Conservation (phyloP, 2,797 vertebrate genomes). For the Valencia hispanica region DNA sequence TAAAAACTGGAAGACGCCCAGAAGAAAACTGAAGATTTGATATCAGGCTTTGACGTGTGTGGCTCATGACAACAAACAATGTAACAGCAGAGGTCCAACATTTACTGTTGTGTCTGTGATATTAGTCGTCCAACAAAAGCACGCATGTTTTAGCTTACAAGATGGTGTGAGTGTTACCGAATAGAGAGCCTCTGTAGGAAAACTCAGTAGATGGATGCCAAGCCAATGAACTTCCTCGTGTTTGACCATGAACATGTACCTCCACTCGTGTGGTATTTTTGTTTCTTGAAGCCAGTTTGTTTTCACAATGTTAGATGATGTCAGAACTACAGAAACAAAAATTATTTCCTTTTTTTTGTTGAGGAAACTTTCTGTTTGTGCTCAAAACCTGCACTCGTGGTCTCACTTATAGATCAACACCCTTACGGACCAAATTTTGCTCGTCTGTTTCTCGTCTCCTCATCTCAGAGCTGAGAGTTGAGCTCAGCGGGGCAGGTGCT, state of each 20-base stretch:
- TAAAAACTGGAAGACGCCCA: constrained; percentile 45
- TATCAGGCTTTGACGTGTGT: constrained; percentile 42
- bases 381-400: constrained; percentile 33
- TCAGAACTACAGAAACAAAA: constrained; percentile 32
- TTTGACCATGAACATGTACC: constrained; percentile 38
- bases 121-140: constrained; percentile 63
- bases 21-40: constrained; percentile 50
- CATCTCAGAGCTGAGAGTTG: constrained; percentile 45
- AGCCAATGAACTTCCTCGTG: constrained; percentile 24
- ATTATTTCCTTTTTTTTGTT: constrained; percentile 18
- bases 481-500: constrained; percentile 60
- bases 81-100: constrained; percentile 39
- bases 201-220: constrained; percentile 39
- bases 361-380: constrained; percentile 30
- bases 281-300: constrained; percentile 27
- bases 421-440: constrained; percentile 16
- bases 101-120: constrained; percentile 56
- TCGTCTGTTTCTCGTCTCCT: constrained; percentile 58
- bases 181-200: constrained; percentile 51
- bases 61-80: constrained; percentile 64
- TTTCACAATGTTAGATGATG: constrained; percentile 41
- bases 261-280: constrained; percentile 19
- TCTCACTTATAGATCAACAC: constrained; percentile 14
- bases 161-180: constrained; percentile 45
- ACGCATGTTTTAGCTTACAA: constrained; percentile 57